Base-by-base conservation (phyloP, 2,113 vertebrate species). In the Typhlomys cinereus region DNA sequence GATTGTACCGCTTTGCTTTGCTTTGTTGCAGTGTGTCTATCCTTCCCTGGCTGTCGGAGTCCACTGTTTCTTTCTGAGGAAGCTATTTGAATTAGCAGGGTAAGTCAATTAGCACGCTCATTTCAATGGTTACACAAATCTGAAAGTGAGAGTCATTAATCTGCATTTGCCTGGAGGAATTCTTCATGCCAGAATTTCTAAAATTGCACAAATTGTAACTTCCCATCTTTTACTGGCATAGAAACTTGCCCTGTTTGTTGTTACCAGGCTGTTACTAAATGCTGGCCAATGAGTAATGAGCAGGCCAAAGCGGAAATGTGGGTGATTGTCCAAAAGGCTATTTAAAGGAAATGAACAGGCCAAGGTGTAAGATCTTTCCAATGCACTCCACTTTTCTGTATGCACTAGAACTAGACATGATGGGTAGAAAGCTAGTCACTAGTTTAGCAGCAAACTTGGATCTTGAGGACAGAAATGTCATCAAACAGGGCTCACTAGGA, bases 131-230 rank as follows among this genome's bases (percentile, higher is more conserved):
- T 64, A 44, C 59, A 20, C 20, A 64, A 41, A 82, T 82, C 17
- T 82, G 61, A 76, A 93, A 69, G 29, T 76, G 73, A 94, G 27
- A 87, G 69, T 2, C n/a, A 34, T 20, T 52, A 39, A 74, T 85
- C 5, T 84, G 62, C 83, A 21, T 74, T 61, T 95, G 31, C 62
- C 29, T 39, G 36, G 52, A 70, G 59, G 46, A 88, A 90, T 50
- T 34, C 6, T 79, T 67, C 39, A 74, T 66, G 73, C 66, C 66
- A 62, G 71, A 92, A 82, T 88, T 92, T 67, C 31, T 69, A 36
- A 81, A 78, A 39, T 3, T 76, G 48, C 17, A 73, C 59, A 67
- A 44, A 81, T 20, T 54, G 1, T 79, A 88, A 85, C 27, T 64
- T 82, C 27, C 21, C 14, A 83, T 25, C 27, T 71, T 84, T 41